Evolutionary conservation across 2,888 invertebrate genomes (phyloP).

Genomic region (Trichogramma dendrolimi): DNA sequence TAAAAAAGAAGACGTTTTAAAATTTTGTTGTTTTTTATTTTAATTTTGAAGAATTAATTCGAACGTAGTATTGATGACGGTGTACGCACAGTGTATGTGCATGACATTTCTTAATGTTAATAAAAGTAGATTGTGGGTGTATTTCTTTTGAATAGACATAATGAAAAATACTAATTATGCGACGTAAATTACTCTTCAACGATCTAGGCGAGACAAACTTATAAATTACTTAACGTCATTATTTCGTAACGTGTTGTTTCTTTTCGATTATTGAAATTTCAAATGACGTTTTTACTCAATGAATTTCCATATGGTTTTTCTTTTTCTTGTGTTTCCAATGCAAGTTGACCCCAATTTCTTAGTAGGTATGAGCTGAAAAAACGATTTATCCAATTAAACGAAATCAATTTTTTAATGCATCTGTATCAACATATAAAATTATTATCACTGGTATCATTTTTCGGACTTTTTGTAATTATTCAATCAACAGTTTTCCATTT

Average conservation of each 20-base stretch:
- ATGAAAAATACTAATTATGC: no score
- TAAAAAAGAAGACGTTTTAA: slow-evolving; percentile 33
- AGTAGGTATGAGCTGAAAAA: slow-evolving; percentile 48
- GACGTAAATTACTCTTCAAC: no score
- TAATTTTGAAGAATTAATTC: slow-evolving; percentile 33
- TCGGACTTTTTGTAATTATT: no score
- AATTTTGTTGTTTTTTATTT: slow-evolving; percentile 42
- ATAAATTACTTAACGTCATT: no score
- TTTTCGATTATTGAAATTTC: not conserved
- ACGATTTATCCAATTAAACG: slow-evolving; percentile 24
- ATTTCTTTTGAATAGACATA: no score
- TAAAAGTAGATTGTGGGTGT: slow-evolving; percentile 29
- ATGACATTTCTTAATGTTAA: slow-evolving; percentile 35
- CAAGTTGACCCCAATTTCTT: slow-evolving; percentile 42
- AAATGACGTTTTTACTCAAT: slow-evolving; percentile 22
- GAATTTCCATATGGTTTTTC: slow-evolving; percentile 34
- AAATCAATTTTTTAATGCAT: slow-evolving; percentile 7
- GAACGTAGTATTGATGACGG: slow-evolving; percentile 29
- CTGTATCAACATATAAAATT: slow-evolving; percentile 6
- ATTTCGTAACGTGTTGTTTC: not conserved
- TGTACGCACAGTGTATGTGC: slow-evolving; percentile 36
- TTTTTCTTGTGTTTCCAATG: slow-evolving; percentile 37
- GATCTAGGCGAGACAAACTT: no score
- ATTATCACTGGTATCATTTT: no score
- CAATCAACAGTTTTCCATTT: no score